Conservation (phyloP, 2,113 vertebrate genomes). For the Stegostoma tigrinum region DNA sequence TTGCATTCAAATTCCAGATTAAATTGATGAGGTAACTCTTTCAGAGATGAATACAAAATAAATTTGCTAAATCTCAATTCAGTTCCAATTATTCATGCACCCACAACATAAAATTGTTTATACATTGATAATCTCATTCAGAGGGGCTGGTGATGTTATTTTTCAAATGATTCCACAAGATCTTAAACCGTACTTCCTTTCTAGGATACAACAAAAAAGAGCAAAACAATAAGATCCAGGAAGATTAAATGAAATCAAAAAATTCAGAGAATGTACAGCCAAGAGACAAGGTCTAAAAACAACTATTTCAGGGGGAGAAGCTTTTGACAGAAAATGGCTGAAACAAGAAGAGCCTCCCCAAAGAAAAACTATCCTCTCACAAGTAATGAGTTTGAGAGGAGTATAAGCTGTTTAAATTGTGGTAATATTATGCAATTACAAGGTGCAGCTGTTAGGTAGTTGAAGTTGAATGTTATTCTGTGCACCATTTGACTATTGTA, state of each 20-base stretch:
- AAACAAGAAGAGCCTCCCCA: background rate
- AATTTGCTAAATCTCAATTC: background rate
- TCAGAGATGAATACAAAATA: background rate
- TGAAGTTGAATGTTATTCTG: background rate
- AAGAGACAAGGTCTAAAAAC: background rate
- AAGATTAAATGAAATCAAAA: background rate
- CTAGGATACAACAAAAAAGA: background rate
- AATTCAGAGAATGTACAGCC: background rate
- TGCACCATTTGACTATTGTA: background rate
- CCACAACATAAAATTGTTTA: background rate
- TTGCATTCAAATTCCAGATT: background rate
- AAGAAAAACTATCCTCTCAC: background rate
- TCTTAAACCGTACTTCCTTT: background rate
- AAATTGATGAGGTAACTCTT: background rate
- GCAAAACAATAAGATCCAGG: background rate
- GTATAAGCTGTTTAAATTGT: background rate
- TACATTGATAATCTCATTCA: background rate
- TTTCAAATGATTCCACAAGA: background rate
- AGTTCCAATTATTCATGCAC: background rate
- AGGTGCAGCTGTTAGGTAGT: background rate
- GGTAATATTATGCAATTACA: background rate
- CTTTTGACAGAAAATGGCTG: background rate
- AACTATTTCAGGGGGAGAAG: background rate
- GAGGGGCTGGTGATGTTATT: background rate
- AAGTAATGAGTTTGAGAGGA: background rate